These are phyloP conservation scores for Capitulum mitella DNA, from an alignment of 2,888 invertebrate genomes.

Conservation along the genomic window DNA sequence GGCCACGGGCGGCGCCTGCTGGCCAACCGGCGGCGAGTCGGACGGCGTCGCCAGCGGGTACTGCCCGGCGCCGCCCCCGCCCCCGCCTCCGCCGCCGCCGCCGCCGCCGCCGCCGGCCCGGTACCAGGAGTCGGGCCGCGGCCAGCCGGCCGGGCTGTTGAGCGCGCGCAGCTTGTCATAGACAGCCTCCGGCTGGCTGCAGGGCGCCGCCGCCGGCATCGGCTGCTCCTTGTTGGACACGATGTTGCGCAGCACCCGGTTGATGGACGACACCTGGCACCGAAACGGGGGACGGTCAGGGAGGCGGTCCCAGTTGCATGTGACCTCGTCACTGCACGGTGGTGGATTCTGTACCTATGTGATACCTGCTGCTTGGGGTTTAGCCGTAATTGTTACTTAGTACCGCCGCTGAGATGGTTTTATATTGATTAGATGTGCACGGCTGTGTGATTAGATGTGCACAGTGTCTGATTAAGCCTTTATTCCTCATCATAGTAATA, in stretches of 20 bases:
- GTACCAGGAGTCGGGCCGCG: conserved; percentile 42
- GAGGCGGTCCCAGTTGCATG: too few species aligned
- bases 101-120: conserved; percentile 38
- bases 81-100: conserved; percentile 41
- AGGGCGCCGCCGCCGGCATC: conserved; percentile 53
- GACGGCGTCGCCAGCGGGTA: conserved; percentile 73
- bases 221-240: conserved; percentile 95
- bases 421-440: too few species aligned
- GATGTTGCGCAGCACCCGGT: conserved; percentile 90
- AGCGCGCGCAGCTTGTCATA: conserved; percentile 46
- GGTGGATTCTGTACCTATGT: too few species aligned
- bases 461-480: too few species aligned
- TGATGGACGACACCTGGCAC: conserved; percentile 94
- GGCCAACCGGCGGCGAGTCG: conserved; percentile 57
- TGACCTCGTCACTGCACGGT: too few species aligned
- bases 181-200: conserved; percentile 86
- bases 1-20: not conserved
- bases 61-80: conserved; percentile 57
- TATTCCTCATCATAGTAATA: too few species aligned
- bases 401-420: too few species aligned
- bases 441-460: too few species aligned
- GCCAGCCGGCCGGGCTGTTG: conserved; percentile 13
- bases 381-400: too few species aligned
- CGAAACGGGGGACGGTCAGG: too few species aligned
- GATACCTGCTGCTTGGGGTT: too few species aligned